Evolutionary conservation across 1,140 invertebrate genomes (phyloP), one percentile per base, ranked within the genome.

Genomic region (Diplogasteroides magnus): DNA sequence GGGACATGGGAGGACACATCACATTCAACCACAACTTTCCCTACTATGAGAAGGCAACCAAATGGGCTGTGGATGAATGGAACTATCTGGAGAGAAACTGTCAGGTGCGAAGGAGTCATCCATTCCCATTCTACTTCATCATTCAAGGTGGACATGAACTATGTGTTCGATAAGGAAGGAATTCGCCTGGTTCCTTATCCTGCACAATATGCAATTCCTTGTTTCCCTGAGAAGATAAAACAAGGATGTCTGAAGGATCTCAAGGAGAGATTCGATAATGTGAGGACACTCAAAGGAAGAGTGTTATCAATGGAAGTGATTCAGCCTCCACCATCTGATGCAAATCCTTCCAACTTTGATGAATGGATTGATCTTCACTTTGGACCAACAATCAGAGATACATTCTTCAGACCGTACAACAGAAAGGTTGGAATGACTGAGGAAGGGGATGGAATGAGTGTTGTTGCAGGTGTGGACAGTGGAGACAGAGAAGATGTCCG

Each of bases 1-100:
- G 81, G 81, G 81, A 82, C 37, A 83, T 82, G 80, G 81, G 78
- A 48, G 80, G 79, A 27, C 81, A 82, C 64, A 83, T 82, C 58
- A 82, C 80, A 26, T 82, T 82, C 69, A 74, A 74, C 63, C 81
- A 82, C 57, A 82, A 82, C 67, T 82, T 73, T 56, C 80, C 80
- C 31, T 82, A 82, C 68, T 82, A 82, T 62, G 80, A 83, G 67
- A 83, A 82, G 37, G 80, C 80, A 14, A 83, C 81, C 60, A 77
- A 79, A 65, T 77, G 76, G 80, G 80, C 80, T 31, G 75, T 82
- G 19, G 77, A 83, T n/a, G 80, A 82, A 27, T 82, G 80, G 80
- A 82, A 82, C 60, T 68, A 65, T 28, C 60, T 81, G 25, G 70
- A 81, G 37, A 68, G 80, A 37, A 83, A 82, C 69, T 82, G 81